Conservation (phyloP, 1,140 invertebrate genomes). For the Orchestia grillus region DNA sequence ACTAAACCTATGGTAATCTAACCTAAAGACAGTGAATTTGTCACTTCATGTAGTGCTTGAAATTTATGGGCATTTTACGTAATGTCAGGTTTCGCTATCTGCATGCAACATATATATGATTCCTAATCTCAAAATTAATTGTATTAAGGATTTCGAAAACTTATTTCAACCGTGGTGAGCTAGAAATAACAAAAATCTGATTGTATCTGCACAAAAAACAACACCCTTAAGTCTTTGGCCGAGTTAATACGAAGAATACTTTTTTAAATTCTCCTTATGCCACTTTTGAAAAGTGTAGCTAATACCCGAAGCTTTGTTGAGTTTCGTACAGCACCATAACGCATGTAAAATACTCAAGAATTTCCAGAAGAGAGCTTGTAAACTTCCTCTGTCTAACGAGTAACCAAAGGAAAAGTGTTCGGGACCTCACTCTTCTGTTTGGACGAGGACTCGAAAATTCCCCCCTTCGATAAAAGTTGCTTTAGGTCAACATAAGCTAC, state of each 20-base stretch:
- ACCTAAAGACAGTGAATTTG: too few relatives aligned
- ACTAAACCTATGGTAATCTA: too few relatives aligned
- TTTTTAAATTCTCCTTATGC: background rate
- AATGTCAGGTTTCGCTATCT: too few relatives aligned
- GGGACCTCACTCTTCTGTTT: background rate
- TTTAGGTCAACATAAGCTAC: background rate
- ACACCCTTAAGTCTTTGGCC: background rate
- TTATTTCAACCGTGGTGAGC: background rate
- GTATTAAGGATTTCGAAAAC: background rate
- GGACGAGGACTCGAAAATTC: background rate
- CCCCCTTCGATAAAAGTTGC: background rate
- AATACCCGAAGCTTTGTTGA: background rate
- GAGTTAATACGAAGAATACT: background rate
- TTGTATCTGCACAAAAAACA: background rate
- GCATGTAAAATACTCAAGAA: background rate
- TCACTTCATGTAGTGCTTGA: too few relatives aligned
- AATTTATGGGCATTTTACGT: too few relatives aligned
- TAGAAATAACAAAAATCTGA: background rate
- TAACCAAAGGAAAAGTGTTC: slow-evolving; percentile 10
- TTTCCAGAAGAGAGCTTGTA: background rate
- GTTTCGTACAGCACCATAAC: background rate
- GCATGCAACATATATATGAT: too few relatives aligned
- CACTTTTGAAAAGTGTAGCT: background rate
- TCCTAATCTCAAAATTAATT: background rate
- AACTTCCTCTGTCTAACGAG: slow-evolving; percentile 16